These are phyloP conservation scores for Zygogramma bicolorata DNA, from an alignment of 2,888 invertebrate species.

Conservation along the genomic window DNA sequence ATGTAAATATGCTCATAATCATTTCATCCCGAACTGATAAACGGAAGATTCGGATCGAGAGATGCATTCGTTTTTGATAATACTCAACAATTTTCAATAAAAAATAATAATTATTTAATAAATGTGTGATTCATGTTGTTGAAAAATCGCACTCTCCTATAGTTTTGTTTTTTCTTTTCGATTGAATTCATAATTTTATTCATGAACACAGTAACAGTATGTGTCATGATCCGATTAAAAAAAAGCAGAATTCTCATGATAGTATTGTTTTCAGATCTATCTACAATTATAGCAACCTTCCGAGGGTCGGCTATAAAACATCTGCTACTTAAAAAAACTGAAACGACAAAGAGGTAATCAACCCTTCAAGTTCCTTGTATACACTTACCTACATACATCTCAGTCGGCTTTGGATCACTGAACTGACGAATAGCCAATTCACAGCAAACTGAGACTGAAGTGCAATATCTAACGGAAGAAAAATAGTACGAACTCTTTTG, in stretches of 20 bases:
- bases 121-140: too few species aligned
- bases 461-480: constrained; percentile 36
- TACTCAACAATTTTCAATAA: too few species aligned
- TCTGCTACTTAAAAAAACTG: constrained; percentile 44
- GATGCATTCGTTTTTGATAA: too few species aligned
- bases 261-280: constrained; percentile 46
- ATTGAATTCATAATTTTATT: not conserved
- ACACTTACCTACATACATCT: constrained; percentile 41
- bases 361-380: constrained; percentile 42
- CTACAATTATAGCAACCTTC: constrained; percentile 44
- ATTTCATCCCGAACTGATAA: too few species aligned
- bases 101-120: too few species aligned
- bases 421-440: constrained; percentile 21
- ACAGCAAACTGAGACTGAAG: constrained; percentile 33
- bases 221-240: not conserved
- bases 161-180: too few species aligned
- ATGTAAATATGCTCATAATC: too few species aligned
- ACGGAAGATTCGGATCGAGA: too few species aligned
- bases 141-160: too few species aligned
- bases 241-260: constrained; percentile 16
- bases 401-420: constrained; percentile 32
- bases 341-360: constrained; percentile 37
- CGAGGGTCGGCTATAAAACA: constrained; percentile 47
- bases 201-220: not conserved
- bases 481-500: constrained; percentile 39